phyloP scores from a whole-genome alignment of 2,888 invertebrate species.

The Neria commutata region DNA sequence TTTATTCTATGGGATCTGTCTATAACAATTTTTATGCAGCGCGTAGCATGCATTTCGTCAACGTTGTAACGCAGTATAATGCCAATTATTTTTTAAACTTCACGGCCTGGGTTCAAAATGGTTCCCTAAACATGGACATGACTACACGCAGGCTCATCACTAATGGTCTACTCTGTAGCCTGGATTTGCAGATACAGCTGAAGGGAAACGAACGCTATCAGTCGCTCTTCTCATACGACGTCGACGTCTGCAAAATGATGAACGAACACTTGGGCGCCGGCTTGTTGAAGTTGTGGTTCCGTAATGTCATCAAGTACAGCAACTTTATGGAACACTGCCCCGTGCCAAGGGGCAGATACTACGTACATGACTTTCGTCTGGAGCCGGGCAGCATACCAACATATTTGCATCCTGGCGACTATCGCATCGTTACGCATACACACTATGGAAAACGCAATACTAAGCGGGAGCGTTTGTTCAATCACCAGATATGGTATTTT shows the following conservation, averaged over 20 bases:
- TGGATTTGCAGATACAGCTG: constrained; percentile 38
- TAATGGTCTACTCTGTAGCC: constrained; percentile 30
- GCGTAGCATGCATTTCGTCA: constrained; percentile 28
- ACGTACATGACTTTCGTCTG: constrained; percentile 34
- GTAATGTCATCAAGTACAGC: constrained; percentile 33
- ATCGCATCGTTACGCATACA: no score
- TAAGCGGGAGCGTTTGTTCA: no score
- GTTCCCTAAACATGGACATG: constrained; percentile 34
- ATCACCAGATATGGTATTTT: no score
- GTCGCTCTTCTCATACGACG: constrained; percentile 31
- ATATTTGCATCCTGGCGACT: constrained; percentile 36
- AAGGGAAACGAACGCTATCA: constrained; percentile 40
- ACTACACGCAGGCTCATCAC: constrained; percentile 26
- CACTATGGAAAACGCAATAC: no score
- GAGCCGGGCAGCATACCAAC: constrained; percentile 31
- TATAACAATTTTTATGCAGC: no score
- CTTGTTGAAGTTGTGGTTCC: constrained; percentile 39
- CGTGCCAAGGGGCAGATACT: constrained; percentile 33
- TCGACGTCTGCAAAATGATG: constrained; percentile 31
- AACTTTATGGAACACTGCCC: constrained; percentile 46
- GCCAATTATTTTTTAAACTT: constrained; percentile 36
- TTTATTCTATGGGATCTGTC: no score
- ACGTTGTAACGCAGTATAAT: constrained; percentile 23
- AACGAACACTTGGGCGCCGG: background rate
- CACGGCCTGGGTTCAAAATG: constrained; percentile 16